phyloP scores from a whole-genome alignment of 2,113 vertebrate genomes.

The Engystomops pustulosus region DNA sequence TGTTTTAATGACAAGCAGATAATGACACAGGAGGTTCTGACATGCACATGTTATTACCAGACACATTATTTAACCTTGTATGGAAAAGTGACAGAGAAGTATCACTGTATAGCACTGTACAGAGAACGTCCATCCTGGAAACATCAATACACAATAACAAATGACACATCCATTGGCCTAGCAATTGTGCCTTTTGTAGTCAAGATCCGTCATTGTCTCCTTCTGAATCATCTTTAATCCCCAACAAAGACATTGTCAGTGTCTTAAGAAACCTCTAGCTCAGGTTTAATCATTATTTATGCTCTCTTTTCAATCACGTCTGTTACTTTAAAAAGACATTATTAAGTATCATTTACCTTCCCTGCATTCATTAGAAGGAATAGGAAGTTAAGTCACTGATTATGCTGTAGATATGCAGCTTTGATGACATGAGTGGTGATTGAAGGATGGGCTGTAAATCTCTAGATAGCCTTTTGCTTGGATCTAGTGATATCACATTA shows the following conservation, averaged over 20 bases:
- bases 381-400: not conserved
- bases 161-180: slow-evolving; percentile 16
- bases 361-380: not conserved
- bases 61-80: not conserved
- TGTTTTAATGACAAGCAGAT: not conserved
- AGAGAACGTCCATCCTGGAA: slow-evolving; percentile 13
- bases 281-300: slow-evolving; percentile 3
- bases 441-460: not conserved
- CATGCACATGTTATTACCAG: not conserved
- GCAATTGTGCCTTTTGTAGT: slow-evolving; percentile 21
- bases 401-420: not conserved
- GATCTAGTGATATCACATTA: not conserved
- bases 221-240: slow-evolving; percentile 9
- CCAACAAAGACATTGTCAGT: slow-evolving; percentile 25
- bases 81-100: not conserved
- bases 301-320: not conserved
- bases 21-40: not conserved
- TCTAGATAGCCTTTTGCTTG: not conserved
- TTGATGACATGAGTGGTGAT: not conserved
- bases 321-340: not conserved
- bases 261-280: not conserved
- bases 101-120: not conserved
- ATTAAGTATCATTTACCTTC: not conserved
- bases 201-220: slow-evolving; percentile 12
- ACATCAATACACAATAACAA: slow-evolving; percentile 31